Base-by-base conservation (phyloP, 2,113 vertebrate genomes). In the Mungos mungo region DNA sequence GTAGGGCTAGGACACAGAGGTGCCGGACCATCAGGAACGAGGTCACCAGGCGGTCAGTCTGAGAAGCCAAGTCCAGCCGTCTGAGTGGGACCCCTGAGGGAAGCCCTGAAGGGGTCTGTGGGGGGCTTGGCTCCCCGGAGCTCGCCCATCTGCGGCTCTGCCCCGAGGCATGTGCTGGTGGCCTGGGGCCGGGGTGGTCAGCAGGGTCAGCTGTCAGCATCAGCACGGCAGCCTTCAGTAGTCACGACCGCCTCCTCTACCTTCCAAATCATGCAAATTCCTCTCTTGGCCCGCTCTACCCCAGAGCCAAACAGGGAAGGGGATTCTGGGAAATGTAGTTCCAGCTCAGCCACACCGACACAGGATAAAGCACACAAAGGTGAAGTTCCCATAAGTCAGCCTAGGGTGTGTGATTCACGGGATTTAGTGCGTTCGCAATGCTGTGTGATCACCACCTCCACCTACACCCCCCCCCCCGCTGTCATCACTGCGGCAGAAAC, bases 111-210 rank as follows among this genome's bases (percentile, higher is more conserved):
- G 21, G 23, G 18, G 19, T 52, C 25, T 52, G 29, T 90, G 81
- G 71, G 18, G 15, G 35, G 15, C 35, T n/a, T 23, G 47, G 21
- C 19, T 82, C 13, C 2, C 57, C 0, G 2, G 35, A 47, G 35
- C 35, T 33, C 14, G 33, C 66, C n/a, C 29, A 21, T 9, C 35
- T 33, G 41, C 15, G 15, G 35, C 33, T 68, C 54, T 80, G 45
- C 50, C 2, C 1, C n/a, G 4, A 5, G 50, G 29, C 0, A 0
- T 38, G 33, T 54, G 57, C 31, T 11, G 16, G 33, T 16, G 35
- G 81, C 18, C 9, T 47, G 23, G 69, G 31, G 45, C n/a, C n/a
- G 1, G 41, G 4, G 45, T 8, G 11, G 54, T 7, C 27, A 15
- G 8, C 41, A 9, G 33, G 29, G 41, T 21, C 38, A 15, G 50